Evolutionary conservation across 2,113 vertebrate genomes (phyloP), one percentile per base, ranked within the genome.

Genomic region (Stigmatopora argus): DNA sequence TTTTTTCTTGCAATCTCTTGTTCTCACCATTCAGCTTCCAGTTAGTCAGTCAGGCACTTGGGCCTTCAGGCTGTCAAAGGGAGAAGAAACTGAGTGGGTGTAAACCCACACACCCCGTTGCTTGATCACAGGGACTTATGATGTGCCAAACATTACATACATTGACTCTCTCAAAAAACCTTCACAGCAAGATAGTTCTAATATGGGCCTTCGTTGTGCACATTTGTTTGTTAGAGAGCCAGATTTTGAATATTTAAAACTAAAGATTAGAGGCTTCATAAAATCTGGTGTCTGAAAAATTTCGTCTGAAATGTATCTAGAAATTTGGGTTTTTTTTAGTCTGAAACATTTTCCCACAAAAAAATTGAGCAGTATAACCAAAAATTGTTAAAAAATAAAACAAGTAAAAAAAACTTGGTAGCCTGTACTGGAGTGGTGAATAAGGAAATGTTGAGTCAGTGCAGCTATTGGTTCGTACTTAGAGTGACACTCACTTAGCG

Each of bases 11-110:
- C 64, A 46, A 21, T 51, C 69, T 58, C 66, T 78, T 69, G 72
- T 69, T 61, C 83, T 72, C 79, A 71, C 74, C 70, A 82, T 82
- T 71, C 74, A 52, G 64, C 62, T 48, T 47, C n/a, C 76, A 81
- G 83, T 78, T 81, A 82, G 83, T 75, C 76, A 83, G 77, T 65
- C 79, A 72, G 80, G 59, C 59, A 10, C 38, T 74, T 73, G 62
- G 81, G 79, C 87, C 83, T 84, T 56, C 64, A 77, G 85, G 83
- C 87, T 86, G 82, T 84, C 84, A 76, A 81, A 79, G 84, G 73
- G 83, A 79, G 81, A 85, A 85, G 85, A 87, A 86, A 89, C 82
- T 86, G 85, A 87, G 77, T 83, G 74, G 85, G 80, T 85, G 85
- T 86, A 84, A 84, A 85, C 83, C 83, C 81, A 82, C 83, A 78